Base-by-base conservation (phyloP, 2,888 invertebrate species). In the Eupithecia pulchellata region DNA sequence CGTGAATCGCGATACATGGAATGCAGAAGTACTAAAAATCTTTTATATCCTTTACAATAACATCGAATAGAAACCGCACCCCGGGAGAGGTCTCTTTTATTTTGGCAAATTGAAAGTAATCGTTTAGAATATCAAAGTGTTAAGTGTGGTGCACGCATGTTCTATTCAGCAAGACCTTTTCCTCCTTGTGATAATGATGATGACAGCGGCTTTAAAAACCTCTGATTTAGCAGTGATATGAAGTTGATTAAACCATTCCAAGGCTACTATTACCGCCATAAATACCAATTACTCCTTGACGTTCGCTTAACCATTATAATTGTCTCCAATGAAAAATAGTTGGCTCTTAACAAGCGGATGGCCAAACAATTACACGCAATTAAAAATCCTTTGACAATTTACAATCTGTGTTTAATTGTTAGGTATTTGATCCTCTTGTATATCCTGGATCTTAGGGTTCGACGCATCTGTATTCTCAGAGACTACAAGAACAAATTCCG, bases 271-370 rank as follows among this genome's bases (percentile, higher is more conserved):
- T 63, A 69, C 63, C 61, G 36, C 63, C 68, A 68, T 72, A 72
- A 69, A 72, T 72, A 66, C 63, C 63, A 66, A 72, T 72, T 72
- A 72, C 63, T 55, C 29, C 57, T 57, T 61, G 66, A 64, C 61
- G 67, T 61, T 68, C 73, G 66, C 65, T 75, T 74, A 77, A 76
- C 73, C 69, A 69, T 55, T 64, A 65, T 73, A 69, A 77, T 76
- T 77, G 75, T 76, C 71, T 74, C 66, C 71, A 75, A 77, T 76
- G 75, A 75, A 72, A 75, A 76, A 74, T 75, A 70, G 69, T 74
- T 75, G 69, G 66, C 25, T 58, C 52, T 69, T 66, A 73, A 67
- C 57, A 64, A 69, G 70, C 72, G 70, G 63, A 69, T 69, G 73
- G 67, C 30, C 67, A 55, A 39, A 69, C 72, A 72, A 77, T 74